These are phyloP conservation scores for Takifugu flavidus DNA, from an alignment of 2,113 vertebrate species.

Conservation along the genomic window DNA sequence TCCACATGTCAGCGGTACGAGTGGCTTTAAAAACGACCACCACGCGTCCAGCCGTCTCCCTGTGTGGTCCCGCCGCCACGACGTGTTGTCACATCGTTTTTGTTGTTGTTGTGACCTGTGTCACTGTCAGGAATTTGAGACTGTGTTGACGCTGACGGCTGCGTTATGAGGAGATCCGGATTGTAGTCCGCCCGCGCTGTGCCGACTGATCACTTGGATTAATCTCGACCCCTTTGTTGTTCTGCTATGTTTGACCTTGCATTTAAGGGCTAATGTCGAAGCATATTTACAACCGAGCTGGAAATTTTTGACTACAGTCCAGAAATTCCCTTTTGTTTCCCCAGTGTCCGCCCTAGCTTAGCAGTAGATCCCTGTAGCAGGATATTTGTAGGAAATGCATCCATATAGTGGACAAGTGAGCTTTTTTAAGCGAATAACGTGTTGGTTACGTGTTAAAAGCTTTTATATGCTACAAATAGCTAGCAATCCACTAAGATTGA, in stretches of 20 bases:
- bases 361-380: no score
- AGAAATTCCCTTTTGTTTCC: no score
- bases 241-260: not conserved
- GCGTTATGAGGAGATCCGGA: not conserved
- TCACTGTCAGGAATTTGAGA: conserved; percentile 8
- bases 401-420: no score
- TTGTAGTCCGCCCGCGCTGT: not conserved
- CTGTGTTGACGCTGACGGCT: conserved; percentile 9
- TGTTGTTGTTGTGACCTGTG: conserved; percentile 5
- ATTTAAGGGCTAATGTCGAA: no score
- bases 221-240: not conserved
- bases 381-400: no score
- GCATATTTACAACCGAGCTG: no score
- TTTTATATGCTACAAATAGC: no score
- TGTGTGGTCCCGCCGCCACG: conserved; percentile 61
- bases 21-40: conserved; percentile 55
- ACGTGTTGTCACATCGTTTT: not conserved
- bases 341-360: no score
- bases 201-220: not conserved
- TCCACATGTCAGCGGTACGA: conserved; percentile 67
- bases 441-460: no score
- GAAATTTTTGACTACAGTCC: no score
- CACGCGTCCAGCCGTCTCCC: conserved; percentile 33
- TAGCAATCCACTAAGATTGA: no score
- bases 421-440: no score